Evolutionary conservation across 2,797 vertebrate genomes (phyloP).

Genomic region (Anguilla obscura): DNA sequence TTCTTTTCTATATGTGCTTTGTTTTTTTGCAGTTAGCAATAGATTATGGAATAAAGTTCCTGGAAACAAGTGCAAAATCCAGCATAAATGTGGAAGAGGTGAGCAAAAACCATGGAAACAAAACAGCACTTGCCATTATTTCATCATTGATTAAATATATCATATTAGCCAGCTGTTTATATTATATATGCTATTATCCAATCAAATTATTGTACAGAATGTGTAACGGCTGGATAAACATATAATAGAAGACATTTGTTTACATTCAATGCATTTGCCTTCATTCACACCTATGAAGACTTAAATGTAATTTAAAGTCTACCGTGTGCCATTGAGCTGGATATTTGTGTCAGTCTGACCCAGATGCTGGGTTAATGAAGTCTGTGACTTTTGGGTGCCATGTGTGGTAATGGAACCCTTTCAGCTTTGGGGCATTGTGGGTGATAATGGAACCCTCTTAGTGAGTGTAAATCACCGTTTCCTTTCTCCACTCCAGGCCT

Average conservation of each 20-base stretch:
- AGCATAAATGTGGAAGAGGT: slow-evolving; percentile 97
- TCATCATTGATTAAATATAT: background rate
- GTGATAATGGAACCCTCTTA: background rate
- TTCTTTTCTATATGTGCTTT: slow-evolving; percentile 7
- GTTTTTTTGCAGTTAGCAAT: slow-evolving; percentile 83
- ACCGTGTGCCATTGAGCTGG: background rate
- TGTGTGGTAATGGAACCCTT: background rate
- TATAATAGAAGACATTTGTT: background rate
- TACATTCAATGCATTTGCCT: background rate
- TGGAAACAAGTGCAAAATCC: slow-evolving; percentile 98
- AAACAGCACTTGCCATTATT: background rate
- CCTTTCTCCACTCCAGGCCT: slow-evolving; percentile 74
- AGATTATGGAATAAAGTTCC: slow-evolving; percentile 97
- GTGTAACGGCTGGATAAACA: background rate
- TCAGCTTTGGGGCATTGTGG: background rate
- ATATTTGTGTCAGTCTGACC: background rate
- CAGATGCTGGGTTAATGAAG: background rate
- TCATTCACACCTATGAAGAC: background rate
- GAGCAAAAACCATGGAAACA: slow-evolving; percentile 50
- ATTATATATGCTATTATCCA: background rate
- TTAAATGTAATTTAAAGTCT: background rate
- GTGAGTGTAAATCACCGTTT: background rate
- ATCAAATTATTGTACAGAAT: background rate
- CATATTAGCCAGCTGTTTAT: slow-evolving; percentile 12
- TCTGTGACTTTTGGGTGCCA: background rate